Conservation (phyloP, 2,113 vertebrate genomes). For the Crotalus viridis region DNA sequence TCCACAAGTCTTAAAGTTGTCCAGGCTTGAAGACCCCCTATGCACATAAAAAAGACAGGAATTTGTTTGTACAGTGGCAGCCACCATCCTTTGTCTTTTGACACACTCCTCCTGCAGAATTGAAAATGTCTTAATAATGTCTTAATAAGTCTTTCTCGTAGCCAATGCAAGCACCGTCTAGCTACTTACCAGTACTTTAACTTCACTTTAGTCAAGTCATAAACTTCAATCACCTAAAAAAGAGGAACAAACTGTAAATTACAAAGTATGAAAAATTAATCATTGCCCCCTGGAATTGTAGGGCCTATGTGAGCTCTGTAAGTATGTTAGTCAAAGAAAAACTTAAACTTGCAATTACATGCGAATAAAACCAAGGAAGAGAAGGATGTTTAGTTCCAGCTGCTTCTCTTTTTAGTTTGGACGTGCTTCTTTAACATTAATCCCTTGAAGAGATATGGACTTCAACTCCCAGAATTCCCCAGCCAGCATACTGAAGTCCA, state of each 20-base stretch:
- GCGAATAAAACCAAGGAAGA: neutral
- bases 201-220: slow-evolving; percentile 98
- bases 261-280: neutral
- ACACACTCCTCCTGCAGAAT: neutral
- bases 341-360: neutral
- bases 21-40: neutral
- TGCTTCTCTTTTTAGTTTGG: neutral
- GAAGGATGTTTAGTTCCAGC: neutral
- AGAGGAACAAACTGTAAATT: slow-evolving; percentile 15
- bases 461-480: neutral
- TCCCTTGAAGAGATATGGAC: neutral
- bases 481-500: neutral
- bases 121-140: neutral
- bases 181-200: slow-evolving; percentile 98
- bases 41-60: neutral
- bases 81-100: neutral
- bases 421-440: neutral
- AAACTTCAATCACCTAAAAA: slow-evolving; percentile 97
- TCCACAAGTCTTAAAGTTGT: neutral
- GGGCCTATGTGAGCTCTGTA: neutral
- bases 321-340: neutral
- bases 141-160: neutral
- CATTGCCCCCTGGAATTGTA: neutral
- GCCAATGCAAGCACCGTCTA: neutral
- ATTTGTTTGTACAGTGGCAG: neutral